A percentile compares a stretch with the other conserved stretches of the same genome.
phyloP scores from a whole-genome alignment of 2,888 invertebrate species.

The Macrophya alboannulata region DNA sequence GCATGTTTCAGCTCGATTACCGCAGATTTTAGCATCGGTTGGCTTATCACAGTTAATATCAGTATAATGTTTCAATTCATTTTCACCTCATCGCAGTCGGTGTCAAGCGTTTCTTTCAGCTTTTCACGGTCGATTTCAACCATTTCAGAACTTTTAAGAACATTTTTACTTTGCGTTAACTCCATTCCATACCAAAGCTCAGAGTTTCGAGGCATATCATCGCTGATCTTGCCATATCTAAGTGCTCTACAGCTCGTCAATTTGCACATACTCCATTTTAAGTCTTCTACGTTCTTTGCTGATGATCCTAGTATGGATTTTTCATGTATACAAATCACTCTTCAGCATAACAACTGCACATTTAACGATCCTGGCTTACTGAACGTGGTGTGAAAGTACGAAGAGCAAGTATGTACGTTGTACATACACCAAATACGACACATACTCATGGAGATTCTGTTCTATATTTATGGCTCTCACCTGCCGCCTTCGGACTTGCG shows the following conservation, averaged over 20 bases:
- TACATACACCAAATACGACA: background rate
- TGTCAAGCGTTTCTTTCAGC: background rate
- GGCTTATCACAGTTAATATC: background rate
- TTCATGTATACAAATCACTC: background rate
- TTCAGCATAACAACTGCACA: background rate
- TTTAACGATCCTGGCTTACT: background rate
- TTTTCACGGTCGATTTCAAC: background rate
- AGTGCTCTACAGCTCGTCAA: background rate
- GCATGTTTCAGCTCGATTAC: background rate
- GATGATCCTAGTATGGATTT: background rate
- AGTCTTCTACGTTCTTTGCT: background rate
- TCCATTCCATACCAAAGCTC: background rate
- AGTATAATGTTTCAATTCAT: background rate
- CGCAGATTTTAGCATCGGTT: background rate
- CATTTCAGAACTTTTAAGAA: too few species aligned
- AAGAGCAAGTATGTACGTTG: background rate
- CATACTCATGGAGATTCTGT: slow-evolving; percentile 1
- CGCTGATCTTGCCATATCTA: background rate
- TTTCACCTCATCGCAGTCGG: background rate
- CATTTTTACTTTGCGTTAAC: too few species aligned
- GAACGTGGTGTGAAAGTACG: background rate
- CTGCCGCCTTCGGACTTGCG: background rate
- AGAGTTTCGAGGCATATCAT: background rate
- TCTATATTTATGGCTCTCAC: background rate
- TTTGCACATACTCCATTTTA: background rate